Base-by-base conservation (phyloP, 2,797 vertebrate genomes). In the Setipinna tenuifilis region DNA sequence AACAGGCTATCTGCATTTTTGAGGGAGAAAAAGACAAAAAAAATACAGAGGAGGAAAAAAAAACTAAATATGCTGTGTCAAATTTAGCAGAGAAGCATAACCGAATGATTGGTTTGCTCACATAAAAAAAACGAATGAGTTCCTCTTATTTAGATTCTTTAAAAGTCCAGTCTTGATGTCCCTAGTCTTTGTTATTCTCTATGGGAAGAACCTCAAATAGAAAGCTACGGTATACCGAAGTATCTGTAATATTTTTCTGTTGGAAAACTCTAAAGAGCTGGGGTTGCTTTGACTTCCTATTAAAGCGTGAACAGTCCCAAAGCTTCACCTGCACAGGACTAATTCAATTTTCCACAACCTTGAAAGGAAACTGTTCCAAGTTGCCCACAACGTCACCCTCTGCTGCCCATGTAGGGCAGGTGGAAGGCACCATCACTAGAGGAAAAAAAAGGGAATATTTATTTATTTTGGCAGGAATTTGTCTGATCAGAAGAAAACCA, bases 1-100 rank as follows among this genome's bases (percentile, higher is more conserved):
- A 88, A 89, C 87, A 89, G 86, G 87, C 85, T 85, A 88, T 87
- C 86, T 89, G 89, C 82, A 85, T 87, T 89, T 87, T 87, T 86
- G 87, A 78, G 71, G 85, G 82, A 78, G 85, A 85, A 78, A 86
- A 88, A 88, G 48, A 86, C 86, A 81, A 59, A 85, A 88, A 88
- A 86, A 35, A 31, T 41, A 35, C 28, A 35, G 28, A 31, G 19
- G 31, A 71, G 5, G 23, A 23, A 68, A n/a, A 75, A 21, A 25
- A 46, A 81, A 85, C 75, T 83, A 86, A 89, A 88, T 83, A 84
- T 44, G 88, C 87, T 89, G 85, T 88, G 88, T 87, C 82, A 90
- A 88, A 91, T 90, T 87, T 85, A 48, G 58, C 87, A 87, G 83
- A 78, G 71, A 88, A 88, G 80, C 86, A 80, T 83, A 87, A 87